Evolutionary conservation across 2,888 invertebrate genomes (phyloP), one percentile per base, ranked within the genome.

Genomic region (Physocephala rufipes): DNA sequence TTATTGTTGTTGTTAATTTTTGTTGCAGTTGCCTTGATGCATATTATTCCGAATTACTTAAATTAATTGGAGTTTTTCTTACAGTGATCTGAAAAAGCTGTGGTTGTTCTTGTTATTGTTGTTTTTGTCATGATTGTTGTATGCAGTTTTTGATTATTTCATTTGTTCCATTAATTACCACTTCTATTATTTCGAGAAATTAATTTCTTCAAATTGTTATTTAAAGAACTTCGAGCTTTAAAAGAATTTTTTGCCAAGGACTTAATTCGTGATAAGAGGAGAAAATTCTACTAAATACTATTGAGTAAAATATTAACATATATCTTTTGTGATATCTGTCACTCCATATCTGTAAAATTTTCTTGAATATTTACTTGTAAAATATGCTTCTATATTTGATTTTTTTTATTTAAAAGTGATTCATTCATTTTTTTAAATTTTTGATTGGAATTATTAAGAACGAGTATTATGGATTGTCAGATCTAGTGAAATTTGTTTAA

Each of bases 401-500:
- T 9, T 4, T 36, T 36, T 7, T 36, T 36, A 36, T 36, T 36
- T 4, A 36, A 36, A 36, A 9, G 5, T 7, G 9, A 36, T 9
- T 36, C 9, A 9, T 36, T 9, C 9, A 36, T 36, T 36, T 36
- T 36, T 36, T 36, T 7, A 7, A 7, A 36, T 7, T 36, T 36
- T 36, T 36, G 19, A 55, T 55, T 55, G 21, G 24, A 5, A 55
- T 24, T 55, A 59, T 67, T 47, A 47, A 58, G 58, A 67, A 43
- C 58, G 55, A 47, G 47, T 21, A 58, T 36, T 24, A 16, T 36
- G 68, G 84, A 84, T 84, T 84, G 84, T 84, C 84, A 80, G 84
- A 85, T 85, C 80, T 85, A 84, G 85, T 84, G 85, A 84, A 85
- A 85, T 84, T 80, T 77, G 82, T 70, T 69, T 26, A 70, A 45